These are phyloP conservation scores for Pristis pectinata DNA, from an alignment of 2,797 vertebrate species.

Conservation along the genomic window DNA sequence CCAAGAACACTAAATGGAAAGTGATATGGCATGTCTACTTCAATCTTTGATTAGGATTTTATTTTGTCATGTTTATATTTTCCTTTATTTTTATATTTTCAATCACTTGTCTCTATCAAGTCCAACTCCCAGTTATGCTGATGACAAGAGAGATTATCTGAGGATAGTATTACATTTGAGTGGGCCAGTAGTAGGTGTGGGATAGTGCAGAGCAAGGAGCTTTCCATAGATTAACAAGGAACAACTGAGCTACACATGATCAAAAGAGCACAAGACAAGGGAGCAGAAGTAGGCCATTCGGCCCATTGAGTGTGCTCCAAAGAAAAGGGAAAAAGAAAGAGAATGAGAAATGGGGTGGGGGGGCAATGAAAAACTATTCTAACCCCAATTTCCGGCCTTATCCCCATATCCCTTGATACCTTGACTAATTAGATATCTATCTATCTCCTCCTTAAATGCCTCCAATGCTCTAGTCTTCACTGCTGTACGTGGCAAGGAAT, in stretches of 20 bases:
- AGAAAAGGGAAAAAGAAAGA: too few species aligned
- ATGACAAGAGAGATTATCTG: background rate
- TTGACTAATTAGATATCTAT: too few species aligned
- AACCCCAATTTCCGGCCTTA: too few species aligned
- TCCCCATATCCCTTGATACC: too few species aligned
- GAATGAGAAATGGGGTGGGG: too few species aligned
- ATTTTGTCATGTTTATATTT: background rate
- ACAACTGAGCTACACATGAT: background rate
- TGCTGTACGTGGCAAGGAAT: too few species aligned
- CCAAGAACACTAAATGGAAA: background rate
- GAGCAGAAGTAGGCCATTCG: too few species aligned
- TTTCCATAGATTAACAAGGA: background rate
- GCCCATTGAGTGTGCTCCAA: too few species aligned
- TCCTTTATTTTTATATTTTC: background rate
- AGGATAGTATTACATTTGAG: background rate
- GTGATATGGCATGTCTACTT: background rate
- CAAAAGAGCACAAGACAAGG: too few species aligned
- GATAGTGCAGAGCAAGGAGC: background rate
- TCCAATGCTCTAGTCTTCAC: too few species aligned
- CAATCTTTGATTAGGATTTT: background rate
- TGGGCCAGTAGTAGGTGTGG: background rate
- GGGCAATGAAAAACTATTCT: too few species aligned
- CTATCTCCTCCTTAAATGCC: too few species aligned
- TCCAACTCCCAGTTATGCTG: background rate
- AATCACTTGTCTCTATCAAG: background rate